A percentile compares a stretch with the other conserved stretches of the same genome.
Evolutionary conservation across 1,140 invertebrate genomes (phyloP).

Genomic region (Drosophila aff.): DNA sequence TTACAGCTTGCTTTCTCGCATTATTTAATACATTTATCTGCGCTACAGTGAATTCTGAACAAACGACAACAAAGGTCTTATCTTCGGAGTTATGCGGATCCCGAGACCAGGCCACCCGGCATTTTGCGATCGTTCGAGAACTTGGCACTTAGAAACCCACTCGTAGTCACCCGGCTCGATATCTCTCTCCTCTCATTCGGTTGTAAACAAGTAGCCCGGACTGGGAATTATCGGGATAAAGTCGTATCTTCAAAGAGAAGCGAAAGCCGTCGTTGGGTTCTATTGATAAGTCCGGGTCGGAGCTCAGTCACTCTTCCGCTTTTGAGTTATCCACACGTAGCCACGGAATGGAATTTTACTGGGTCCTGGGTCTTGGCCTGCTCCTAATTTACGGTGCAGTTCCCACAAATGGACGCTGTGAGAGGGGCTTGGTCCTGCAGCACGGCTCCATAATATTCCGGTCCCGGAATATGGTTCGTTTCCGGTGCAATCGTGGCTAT

Average conservation of each 20-base stretch:
- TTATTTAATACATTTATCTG: constrained; percentile 13
- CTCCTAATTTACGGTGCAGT: background rate
- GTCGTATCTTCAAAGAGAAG: constrained; percentile 12
- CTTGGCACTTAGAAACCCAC: background rate
- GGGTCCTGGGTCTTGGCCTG: background rate
- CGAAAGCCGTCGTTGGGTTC: background rate
- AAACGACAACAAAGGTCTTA: background rate
- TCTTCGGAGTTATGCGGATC: background rate
- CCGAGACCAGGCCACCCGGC: background rate
- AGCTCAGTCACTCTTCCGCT: constrained; percentile 14
- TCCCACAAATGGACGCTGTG: constrained; percentile 27
- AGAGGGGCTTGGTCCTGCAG: background rate
- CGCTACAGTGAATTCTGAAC: background rate
- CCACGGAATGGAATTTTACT: constrained; percentile 19
- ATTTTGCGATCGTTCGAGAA: background rate
- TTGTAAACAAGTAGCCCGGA: constrained; percentile 5
- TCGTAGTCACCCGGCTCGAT: background rate
- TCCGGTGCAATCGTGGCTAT: constrained; percentile 27
- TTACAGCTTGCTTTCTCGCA: background rate
- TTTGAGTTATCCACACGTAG: background rate
- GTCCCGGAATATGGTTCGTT: constrained; percentile 6
- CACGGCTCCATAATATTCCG: constrained; percentile 4
- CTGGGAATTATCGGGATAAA: background rate
- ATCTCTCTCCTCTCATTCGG: background rate
- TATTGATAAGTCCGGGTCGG: background rate